Evolutionary conservation across 2,113 vertebrate genomes (phyloP).

Genomic region (Piaya cayana): DNA sequence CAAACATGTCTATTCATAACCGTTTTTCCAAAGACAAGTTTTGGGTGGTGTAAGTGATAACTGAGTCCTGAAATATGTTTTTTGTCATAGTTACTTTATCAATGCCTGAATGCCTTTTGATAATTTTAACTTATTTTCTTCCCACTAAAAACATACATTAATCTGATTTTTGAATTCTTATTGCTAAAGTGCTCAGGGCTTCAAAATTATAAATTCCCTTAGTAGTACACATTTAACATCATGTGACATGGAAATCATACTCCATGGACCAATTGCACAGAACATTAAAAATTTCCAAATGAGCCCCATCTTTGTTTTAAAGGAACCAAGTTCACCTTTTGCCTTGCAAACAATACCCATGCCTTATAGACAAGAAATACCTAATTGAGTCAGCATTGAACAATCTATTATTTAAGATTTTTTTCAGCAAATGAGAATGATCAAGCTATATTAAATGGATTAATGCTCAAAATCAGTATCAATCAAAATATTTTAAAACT

Average conservation of each 20-base stretch:
- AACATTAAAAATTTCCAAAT: neutral
- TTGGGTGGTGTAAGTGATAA: neutral
- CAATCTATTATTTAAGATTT: neutral
- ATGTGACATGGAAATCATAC: neutral
- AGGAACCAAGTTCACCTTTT: neutral
- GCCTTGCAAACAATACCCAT: neutral
- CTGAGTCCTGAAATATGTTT: neutral
- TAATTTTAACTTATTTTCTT: neutral
- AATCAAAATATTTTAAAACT: conserved; percentile 72
- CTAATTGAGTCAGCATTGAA: accelerated
- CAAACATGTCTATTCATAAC: neutral
- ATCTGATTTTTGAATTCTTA: neutral
- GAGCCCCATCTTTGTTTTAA: neutral
- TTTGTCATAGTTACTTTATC: neutral
- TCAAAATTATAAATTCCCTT: neutral
- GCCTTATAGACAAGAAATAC: neutral
- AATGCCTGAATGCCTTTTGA: neutral
- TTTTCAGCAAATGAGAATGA: neutral
- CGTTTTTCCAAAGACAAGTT: neutral
- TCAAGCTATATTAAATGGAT: neutral
- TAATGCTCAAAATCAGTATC: neutral
- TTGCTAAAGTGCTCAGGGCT: neutral
- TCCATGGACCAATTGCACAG: neutral
- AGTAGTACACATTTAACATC: neutral
- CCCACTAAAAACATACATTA: neutral